A percentile compares a stretch with the other conserved stretches of the same genome.
These are phyloP conservation scores for Phengaris alcon DNA, from an alignment of 2,888 invertebrate species.

Conservation along the genomic window DNA sequence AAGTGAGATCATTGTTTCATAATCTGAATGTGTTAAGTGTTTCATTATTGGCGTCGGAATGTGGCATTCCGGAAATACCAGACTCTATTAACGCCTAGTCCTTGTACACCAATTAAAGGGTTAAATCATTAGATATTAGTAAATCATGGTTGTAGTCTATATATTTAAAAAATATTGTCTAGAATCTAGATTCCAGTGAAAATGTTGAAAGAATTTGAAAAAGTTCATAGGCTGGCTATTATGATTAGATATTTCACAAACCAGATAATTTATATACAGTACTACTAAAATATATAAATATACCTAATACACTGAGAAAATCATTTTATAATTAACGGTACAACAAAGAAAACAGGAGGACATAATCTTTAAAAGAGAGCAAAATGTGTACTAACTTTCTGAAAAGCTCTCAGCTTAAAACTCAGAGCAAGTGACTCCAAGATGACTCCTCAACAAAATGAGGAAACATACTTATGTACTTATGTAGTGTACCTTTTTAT, in stretches of 20 bases:
- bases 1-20: slow-evolving; percentile 14
- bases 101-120: slow-evolving; percentile 17
- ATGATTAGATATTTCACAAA: no score
- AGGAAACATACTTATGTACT: background rate
- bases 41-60: background rate
- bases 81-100: slow-evolving; percentile 7
- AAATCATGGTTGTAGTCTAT: background rate
- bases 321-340: background rate
- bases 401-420: background rate
- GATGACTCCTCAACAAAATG: background rate
- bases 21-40: background rate
- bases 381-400: background rate
- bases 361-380: slow-evolving; percentile 12
- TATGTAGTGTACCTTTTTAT: background rate
- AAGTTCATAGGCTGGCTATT: no score
- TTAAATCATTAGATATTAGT: background rate
- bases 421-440: background rate
- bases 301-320: background rate
- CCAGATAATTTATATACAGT: no score
- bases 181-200: background rate
- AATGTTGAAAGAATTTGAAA: no score
- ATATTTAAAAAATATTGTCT: background rate
- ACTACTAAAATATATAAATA: no score
- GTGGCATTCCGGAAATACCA: slow-evolving; percentile 25
- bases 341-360: background rate